Conservation (phyloP, 2,113 vertebrate species). For the Climacteris rufus region DNA sequence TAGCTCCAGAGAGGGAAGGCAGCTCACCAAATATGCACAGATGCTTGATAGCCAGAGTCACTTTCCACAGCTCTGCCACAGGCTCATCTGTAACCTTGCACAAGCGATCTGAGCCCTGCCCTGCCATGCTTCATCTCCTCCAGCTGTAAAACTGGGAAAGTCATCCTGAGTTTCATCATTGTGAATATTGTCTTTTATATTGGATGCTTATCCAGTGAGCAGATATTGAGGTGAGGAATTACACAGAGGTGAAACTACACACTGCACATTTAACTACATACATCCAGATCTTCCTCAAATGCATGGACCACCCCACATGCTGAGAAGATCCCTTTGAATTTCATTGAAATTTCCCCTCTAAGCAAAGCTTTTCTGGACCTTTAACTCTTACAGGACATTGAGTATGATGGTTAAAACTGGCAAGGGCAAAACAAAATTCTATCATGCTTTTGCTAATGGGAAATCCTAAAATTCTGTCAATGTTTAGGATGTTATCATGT, state of each 20-base stretch:
- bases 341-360: background rate
- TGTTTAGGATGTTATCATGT: background rate
- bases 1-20: slow-evolving; percentile 7
- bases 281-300: background rate
- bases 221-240: background rate
- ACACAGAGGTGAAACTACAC: background rate
- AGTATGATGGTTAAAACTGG: background rate
- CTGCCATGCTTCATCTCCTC: background rate
- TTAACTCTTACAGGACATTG: background rate
- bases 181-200: background rate
- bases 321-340: background rate
- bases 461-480: background rate
- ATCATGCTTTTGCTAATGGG: background rate
- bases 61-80: background rate
- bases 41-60: background rate
- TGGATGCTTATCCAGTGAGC: background rate
- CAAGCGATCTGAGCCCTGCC: background rate
- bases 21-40: slow-evolving; percentile 19
- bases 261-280: background rate
- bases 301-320: background rate
- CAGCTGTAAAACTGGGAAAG: slow-evolving; percentile 17
- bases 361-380: background rate
- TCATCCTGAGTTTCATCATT: background rate
- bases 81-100: background rate
- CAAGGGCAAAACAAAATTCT: background rate